Evolutionary conservation across 2,888 invertebrate species (phyloP).

Genomic region (Agelastica alni): DNA sequence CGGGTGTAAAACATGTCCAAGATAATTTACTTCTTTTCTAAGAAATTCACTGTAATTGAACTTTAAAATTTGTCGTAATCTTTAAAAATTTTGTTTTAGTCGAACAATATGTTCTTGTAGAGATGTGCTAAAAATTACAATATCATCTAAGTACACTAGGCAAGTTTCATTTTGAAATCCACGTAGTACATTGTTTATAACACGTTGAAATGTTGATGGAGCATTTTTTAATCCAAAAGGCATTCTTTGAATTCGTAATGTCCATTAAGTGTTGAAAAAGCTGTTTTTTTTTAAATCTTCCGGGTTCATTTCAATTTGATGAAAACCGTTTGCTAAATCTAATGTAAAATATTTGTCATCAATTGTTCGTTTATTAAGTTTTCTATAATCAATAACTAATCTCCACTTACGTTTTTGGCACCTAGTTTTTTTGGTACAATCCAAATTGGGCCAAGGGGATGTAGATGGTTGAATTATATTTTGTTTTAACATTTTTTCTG

Average conservation of each 20-base stretch:
- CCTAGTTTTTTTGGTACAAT: slow-evolving; percentile 1
- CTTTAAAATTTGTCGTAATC: slow-evolving; percentile 25
- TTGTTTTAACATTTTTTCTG: slow-evolving; percentile 13
- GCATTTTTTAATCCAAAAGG: slow-evolving; percentile 40
- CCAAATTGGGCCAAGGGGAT: slow-evolving; percentile 6
- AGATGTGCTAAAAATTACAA: slow-evolving; percentile 25
- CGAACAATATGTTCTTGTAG: slow-evolving; percentile 18
- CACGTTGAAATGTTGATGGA: slow-evolving; percentile 36
- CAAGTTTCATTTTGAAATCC: slow-evolving; percentile 28
- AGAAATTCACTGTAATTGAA: slow-evolving; percentile 30
- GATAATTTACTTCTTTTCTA: slow-evolving; percentile 28
- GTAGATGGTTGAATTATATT: slow-evolving; percentile 9
- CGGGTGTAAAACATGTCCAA: slow-evolving; percentile 27
- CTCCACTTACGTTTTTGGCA: neutral
- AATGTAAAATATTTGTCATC: neutral
- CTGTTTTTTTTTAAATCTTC: slow-evolving; percentile 17
- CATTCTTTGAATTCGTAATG: slow-evolving; percentile 34
- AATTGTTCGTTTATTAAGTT: neutral
- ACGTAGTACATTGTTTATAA: slow-evolving; percentile 35
- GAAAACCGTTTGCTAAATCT: slow-evolving; percentile 1
- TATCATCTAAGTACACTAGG: slow-evolving; percentile 40
- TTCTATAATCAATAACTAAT: neutral
- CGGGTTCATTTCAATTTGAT: slow-evolving; percentile 27
- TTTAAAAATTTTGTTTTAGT: slow-evolving; percentile 15
- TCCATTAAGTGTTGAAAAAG: slow-evolving; percentile 20